phyloP scores from a whole-genome alignment of 2,797 vertebrate genomes.

The Gymnoscopelus microlampas region DNA sequence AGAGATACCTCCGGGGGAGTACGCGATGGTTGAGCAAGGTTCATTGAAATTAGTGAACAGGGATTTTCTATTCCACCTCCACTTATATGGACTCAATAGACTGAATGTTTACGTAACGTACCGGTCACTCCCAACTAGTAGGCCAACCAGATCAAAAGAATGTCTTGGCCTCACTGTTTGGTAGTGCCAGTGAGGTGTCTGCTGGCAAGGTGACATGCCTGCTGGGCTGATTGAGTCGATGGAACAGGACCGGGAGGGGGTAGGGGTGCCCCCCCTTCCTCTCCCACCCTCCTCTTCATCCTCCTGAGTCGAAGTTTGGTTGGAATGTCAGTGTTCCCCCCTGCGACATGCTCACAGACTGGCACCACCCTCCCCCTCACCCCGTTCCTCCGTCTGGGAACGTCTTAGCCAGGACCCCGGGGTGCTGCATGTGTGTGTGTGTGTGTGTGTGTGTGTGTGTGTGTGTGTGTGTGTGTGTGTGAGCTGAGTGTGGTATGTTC shows the following conservation, averaged over 20 bases:
- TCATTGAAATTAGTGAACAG: too few relatives aligned
- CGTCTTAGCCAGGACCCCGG: constrained; percentile 46
- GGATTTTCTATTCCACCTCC: too few relatives aligned
- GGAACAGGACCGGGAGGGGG: constrained; percentile 33
- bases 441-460: constrained; percentile 7
- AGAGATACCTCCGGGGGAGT: too few relatives aligned
- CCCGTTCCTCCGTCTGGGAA: constrained; percentile 60
- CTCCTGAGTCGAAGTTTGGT: constrained; percentile 47
- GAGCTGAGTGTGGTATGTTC: constrained; percentile 9
- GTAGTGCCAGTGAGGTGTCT: constrained; percentile 39
- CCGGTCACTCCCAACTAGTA: too few relatives aligned
- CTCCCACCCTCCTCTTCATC: constrained; percentile 16
- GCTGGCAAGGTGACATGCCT: constrained; percentile 66
- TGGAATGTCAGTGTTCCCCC: constrained; percentile 69
- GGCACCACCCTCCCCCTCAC: constrained; percentile 67
- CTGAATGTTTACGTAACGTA: too few relatives aligned
- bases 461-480: constrained; percentile 11
- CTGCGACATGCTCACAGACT: constrained; percentile 64
- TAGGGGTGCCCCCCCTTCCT: constrained; percentile 10
- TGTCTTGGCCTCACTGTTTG: not conserved
- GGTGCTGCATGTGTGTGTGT: constrained; percentile 30
- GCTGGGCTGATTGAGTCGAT: constrained; percentile 59
- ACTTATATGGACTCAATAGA: too few relatives aligned
- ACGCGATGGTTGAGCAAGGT: too few relatives aligned
- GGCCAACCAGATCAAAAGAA: too few relatives aligned